phyloP scores from a whole-genome alignment of 2,113 vertebrate genomes.

The Xiphophorus maculatus region DNA sequence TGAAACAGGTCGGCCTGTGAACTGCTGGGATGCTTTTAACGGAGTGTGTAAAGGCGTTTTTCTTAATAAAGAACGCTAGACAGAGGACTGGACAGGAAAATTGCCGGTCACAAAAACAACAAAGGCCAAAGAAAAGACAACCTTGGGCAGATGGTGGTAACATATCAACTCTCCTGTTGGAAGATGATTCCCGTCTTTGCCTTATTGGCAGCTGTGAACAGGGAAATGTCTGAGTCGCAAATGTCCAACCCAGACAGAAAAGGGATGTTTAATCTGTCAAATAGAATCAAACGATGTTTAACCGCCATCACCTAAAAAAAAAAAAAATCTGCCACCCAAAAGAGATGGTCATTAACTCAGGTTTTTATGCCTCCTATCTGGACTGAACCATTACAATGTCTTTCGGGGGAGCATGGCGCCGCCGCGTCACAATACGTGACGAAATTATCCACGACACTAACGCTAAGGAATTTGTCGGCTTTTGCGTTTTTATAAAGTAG shows the following conservation, averaged over 20 bases:
- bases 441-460: constrained; percentile 7
- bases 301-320: constrained; percentile 35
- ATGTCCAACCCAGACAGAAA: not conserved
- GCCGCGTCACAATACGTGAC: constrained; percentile 28
- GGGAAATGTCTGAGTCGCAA: not conserved
- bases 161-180: constrained; percentile 30
- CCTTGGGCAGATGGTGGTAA: constrained; percentile 40
- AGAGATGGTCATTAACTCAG: constrained; percentile 76
- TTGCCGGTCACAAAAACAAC: constrained; percentile 51
- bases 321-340: constrained; percentile 69
- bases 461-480: not conserved
- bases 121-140: constrained; percentile 61
- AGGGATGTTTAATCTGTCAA: constrained; percentile 4
- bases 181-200: constrained; percentile 13
- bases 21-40: not conserved
- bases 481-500: not conserved
- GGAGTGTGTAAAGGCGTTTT: not conserved
- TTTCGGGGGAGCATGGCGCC: constrained; percentile 54
- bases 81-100: constrained; percentile 24
- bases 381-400: constrained; percentile 69
- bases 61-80: not conserved
- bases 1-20: not conserved
- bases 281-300: constrained; percentile 43
- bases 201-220: constrained; percentile 33
- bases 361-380: constrained; percentile 80